Conservation (phyloP, 2,888 invertebrate genomes). For the Limnephilus marmoratus region DNA sequence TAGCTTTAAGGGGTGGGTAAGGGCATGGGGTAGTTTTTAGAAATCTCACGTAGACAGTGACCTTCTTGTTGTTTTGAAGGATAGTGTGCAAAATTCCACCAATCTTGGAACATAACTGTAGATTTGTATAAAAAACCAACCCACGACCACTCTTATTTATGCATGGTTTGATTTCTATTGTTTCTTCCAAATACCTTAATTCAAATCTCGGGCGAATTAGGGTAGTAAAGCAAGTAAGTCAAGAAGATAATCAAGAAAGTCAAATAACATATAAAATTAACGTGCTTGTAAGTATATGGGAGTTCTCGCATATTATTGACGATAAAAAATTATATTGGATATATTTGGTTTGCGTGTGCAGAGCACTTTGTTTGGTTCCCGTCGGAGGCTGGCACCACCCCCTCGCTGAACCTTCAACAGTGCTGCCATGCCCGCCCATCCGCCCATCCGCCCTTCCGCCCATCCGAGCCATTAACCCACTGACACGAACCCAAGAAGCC, state of each 20-base stretch:
- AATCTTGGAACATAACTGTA: too few relatives aligned
- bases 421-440: not conserved
- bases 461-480: conserved; percentile 60
- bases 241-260: not conserved
- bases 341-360: conserved; percentile 33
- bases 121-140: too few relatives aligned
- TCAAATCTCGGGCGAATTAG: not conserved
- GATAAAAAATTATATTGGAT: not conserved
- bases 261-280: not conserved
- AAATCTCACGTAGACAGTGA: too few relatives aligned
- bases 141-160: too few relatives aligned
- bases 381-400: conserved; percentile 42
- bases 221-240: not conserved
- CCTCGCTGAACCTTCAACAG: not conserved
- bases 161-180: too few relatives aligned
- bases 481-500: conserved; percentile 42
- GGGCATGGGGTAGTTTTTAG: too few relatives aligned
- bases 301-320: not conserved
- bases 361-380: not conserved
- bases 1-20: too few relatives aligned
- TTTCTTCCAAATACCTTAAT: too few relatives aligned
- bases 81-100: too few relatives aligned
- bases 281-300: not conserved
- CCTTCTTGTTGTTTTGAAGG: too few relatives aligned
- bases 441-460: not conserved